Evolutionary conservation across 1,140 invertebrate genomes (phyloP).

Genomic region (Leguminivora glycinivorella): DNA sequence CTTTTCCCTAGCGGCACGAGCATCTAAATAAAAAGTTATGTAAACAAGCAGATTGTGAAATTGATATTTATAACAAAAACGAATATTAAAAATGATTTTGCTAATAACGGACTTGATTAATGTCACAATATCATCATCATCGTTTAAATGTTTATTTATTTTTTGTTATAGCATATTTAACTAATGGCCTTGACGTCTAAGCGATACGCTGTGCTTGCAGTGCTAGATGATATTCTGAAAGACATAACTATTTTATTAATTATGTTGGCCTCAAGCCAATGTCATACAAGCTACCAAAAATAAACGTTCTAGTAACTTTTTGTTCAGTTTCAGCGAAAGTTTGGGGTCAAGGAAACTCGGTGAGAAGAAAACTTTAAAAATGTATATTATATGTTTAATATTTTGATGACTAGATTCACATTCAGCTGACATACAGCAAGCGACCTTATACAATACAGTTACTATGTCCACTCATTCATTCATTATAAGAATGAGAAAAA

Average conservation of each 20-base stretch:
- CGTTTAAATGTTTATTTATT: slow-evolving; percentile 8
- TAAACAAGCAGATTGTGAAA: background rate
- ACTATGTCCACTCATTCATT: no score
- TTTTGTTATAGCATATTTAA: slow-evolving; percentile 34
- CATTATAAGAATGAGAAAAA: no score
- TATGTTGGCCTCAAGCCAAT: slow-evolving; percentile 50
- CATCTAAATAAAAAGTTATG: background rate
- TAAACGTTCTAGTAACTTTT: slow-evolving; percentile 27
- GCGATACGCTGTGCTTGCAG: slow-evolving; percentile 43
- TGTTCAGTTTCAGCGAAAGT: slow-evolving; percentile 20
- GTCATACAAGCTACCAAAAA: slow-evolving; percentile 26
- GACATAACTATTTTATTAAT: slow-evolving; percentile 56
- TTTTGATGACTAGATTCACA: background rate
- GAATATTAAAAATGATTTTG: background rate
- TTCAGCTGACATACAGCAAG: no score
- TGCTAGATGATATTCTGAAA: slow-evolving; percentile 49
- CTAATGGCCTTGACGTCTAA: slow-evolving; percentile 44
- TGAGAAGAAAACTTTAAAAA: background rate
- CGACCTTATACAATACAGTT: no score
- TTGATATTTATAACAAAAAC: background rate
- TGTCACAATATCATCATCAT: slow-evolving; percentile 6
- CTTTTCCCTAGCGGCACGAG: background rate
- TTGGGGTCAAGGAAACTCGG: slow-evolving; percentile 15
- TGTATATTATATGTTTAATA: background rate
- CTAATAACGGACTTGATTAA: slow-evolving; percentile 21